Conservation (phyloP, 1,140 invertebrate genomes). For the Macrosteles quadrilineatus region DNA sequence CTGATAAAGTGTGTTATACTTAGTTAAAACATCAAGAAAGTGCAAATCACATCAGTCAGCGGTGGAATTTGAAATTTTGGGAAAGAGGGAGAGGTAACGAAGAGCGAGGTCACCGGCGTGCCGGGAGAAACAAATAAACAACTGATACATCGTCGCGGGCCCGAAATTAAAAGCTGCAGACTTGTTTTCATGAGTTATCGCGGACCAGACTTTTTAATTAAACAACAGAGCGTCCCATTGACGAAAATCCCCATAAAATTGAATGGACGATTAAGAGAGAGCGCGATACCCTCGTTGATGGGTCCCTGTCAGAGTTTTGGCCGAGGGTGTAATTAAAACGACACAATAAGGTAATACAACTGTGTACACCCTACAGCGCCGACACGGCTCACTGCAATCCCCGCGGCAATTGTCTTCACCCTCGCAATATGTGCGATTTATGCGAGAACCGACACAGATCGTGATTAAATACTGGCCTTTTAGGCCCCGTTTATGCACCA, state of each 20-base stretch:
- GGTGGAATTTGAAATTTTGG: too few relatives aligned
- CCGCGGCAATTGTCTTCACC: conserved; percentile 10
- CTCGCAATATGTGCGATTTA: conserved; percentile 21
- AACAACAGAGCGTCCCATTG: conserved; percentile 14
- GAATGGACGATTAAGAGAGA: conserved; percentile 13
- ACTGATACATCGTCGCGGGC: conserved; percentile 3
- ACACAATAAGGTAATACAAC: background rate
- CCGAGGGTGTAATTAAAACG: background rate
- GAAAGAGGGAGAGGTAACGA: too few relatives aligned
- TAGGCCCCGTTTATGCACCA: too few relatives aligned
- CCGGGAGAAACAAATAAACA: conserved; percentile 13
- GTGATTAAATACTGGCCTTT: background rate
- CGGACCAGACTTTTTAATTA: conserved; percentile 20
- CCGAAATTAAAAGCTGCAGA: conserved; percentile 22
- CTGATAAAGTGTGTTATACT: too few relatives aligned
- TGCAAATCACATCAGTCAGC: too few relatives aligned
- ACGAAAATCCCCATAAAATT: conserved; percentile 25
- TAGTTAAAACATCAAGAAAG: too few relatives aligned
- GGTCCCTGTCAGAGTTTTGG: background rate
- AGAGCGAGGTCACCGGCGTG: background rate
- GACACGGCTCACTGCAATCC: background rate
- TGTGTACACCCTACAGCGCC: background rate
- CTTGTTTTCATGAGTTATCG: conserved; percentile 24
- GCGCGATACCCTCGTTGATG: background rate
- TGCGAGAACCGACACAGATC: background rate